Evolutionary conservation across 2,113 vertebrate species (phyloP).

Genomic region (Microtus oregoni): DNA sequence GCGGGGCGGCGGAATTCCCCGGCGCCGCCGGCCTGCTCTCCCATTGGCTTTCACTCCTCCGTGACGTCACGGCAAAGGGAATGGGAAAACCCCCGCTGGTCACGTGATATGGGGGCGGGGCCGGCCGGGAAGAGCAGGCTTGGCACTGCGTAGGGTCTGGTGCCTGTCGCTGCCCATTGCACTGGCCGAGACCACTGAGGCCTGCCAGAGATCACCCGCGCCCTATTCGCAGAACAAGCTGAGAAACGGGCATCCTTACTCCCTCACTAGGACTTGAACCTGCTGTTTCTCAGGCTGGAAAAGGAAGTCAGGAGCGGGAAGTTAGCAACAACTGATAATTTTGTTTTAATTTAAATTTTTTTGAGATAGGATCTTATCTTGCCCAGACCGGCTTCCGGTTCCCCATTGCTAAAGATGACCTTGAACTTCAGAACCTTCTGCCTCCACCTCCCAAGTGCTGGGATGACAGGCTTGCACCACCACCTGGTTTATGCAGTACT

Average conservation of each 20-base stretch:
- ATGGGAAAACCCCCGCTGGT: slow-evolving; percentile 75
- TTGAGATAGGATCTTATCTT: not conserved
- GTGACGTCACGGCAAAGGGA: slow-evolving; percentile 69
- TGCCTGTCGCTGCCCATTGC: slow-evolving; percentile 85
- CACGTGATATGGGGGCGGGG: slow-evolving; percentile 58
- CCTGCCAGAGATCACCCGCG: slow-evolving; percentile 85
- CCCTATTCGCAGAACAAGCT: not conserved
- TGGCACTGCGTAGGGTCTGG: slow-evolving; percentile 75
- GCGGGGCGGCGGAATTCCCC: slow-evolving; percentile 78
- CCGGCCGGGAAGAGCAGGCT: slow-evolving; percentile 73
- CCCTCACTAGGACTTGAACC: not conserved
- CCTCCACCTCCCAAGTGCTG: not conserved
- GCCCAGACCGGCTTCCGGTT: not conserved
- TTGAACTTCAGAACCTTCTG: not conserved
- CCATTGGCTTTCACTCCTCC: slow-evolving; percentile 22
- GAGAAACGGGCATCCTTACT: not conserved
- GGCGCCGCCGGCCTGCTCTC: slow-evolving; percentile 68
- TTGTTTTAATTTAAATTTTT: not conserved
- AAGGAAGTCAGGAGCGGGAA: not conserved
- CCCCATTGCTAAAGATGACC: not conserved
- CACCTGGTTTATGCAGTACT: not conserved
- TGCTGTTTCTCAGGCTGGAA: not conserved
- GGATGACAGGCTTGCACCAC: not conserved
- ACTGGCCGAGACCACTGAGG: slow-evolving; percentile 91
- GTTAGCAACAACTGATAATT: not conserved